Evolutionary conservation across 2,888 invertebrate species (phyloP), one percentile per base, ranked within the genome.

Genomic region (Thecocarcelia acutangulata): DNA sequence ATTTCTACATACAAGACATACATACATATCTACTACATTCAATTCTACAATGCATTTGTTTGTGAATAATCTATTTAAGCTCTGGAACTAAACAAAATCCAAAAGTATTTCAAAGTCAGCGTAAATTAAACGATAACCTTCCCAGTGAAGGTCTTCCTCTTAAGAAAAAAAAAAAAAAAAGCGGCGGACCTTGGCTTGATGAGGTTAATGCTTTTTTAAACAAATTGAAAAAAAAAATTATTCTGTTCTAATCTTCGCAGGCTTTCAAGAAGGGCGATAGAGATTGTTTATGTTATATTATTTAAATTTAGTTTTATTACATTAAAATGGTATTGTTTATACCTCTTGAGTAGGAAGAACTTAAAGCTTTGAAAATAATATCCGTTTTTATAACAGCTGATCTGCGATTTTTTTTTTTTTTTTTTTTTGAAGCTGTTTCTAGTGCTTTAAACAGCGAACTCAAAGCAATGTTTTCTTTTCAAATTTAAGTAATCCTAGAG

Each of bases 71-170:
- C 21, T 42, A 15, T 19, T 59, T 42, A 42, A 24, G 12, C 21
- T n/a, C 11, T 33, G 21, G 19, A 42, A 44, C 9, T 19, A 2
- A 44, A 2, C 19, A 21, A 11, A 48, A 44, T 56, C 13, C 13
- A 17, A n/a, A n/a, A 11, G 33, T 37, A 40, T 58, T 70, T 37
- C 15, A 58, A 48, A n/a, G 37, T 21, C 33, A 59, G 48, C 21
- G 58, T 48, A 48, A 24, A 72, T 50, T 15, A n/a, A 50, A 28
- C 9, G 70, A 59, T 59, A 72, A 72, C 59, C 70, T 50, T 2
- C 8, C 42, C 12, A 50, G 21, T 40, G 5, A 19, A 28, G 46
- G 59, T 59, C 58, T 58, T 58, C 2, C 8, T 37, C 15, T 58
- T 11, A n/a, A n/a, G n/a, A n/a, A n/a, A n/a, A n/a, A n/a, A n/a